These are phyloP conservation scores for Yponomeuta malinellus DNA, from an alignment of 2,888 invertebrate genomes.

Conservation along the genomic window DNA sequence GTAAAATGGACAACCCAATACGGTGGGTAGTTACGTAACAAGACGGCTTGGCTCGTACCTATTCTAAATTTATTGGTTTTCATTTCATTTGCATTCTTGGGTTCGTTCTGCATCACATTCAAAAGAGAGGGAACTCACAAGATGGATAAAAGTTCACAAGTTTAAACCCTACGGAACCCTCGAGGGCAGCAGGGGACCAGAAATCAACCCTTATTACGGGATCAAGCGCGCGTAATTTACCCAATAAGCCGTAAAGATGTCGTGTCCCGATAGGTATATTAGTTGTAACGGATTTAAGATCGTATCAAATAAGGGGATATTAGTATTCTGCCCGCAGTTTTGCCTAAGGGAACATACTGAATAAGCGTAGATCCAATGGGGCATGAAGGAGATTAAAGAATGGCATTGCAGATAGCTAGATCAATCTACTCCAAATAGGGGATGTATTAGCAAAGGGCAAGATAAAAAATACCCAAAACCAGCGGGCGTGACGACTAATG, in stretches of 20 bases:
- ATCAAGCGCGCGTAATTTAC: conserved; percentile 6
- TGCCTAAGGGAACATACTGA: conserved; percentile 6
- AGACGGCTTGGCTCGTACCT: too few species aligned
- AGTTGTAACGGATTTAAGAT: conserved; percentile 15
- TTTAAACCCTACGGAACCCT: too few species aligned
- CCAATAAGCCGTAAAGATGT: conserved; percentile 16
- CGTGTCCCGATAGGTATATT: conserved; percentile 14
- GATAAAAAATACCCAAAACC: too few species aligned
- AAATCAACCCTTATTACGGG: neutral
- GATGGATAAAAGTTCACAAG: neutral
- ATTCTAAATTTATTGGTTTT: too few species aligned
- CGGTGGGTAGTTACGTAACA: too few species aligned
- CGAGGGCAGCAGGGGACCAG: neutral
- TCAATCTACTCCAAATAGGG: neutral
- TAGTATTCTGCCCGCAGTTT: conserved; percentile 9
- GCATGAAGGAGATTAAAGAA: neutral
- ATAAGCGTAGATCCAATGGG: neutral
- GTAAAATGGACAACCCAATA: too few species aligned
- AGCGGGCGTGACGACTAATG: too few species aligned
- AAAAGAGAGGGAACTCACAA: neutral
- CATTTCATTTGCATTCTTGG: too few species aligned
- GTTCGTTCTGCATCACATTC: too few species aligned
- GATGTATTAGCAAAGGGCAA: too few species aligned
- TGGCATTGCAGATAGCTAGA: conserved; percentile 1
- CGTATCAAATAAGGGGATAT: conserved; percentile 11